Evolutionary conservation across 92 coral and sea anemone species (phyloP).

Genomic region (Pocillopora grandis): DNA sequence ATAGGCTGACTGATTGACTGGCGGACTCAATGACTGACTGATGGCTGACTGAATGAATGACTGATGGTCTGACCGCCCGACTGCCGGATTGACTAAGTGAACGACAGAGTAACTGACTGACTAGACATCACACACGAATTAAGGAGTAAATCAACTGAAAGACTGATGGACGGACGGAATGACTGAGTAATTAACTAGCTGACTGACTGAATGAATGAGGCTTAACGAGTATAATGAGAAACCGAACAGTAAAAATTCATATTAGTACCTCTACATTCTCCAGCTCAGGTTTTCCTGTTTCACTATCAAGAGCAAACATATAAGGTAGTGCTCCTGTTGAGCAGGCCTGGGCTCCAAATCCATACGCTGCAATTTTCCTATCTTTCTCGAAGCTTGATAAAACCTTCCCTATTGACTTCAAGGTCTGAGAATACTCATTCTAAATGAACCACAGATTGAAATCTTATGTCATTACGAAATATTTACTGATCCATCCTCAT

Average conservation of each 20-base stretch:
- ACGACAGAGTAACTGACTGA: no score
- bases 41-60: no score
- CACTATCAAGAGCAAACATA: constrained; percentile 75
- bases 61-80: no score
- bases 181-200: not conserved
- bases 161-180: not conserved
- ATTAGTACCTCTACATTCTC: constrained; percentile 64
- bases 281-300: constrained; percentile 54
- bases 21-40: no score
- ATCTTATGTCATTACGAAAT: not conserved
- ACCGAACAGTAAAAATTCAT: no score
- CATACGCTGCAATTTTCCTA: constrained; percentile 76
- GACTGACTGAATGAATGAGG: not conserved
- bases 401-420: constrained; percentile 74
- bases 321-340: constrained; percentile 56
- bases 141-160: not conserved
- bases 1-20: no score
- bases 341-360: constrained; percentile 82
- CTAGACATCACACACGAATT: no score
- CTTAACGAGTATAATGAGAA: no score
- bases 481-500: not conserved
- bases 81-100: no score
- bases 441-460: constrained; percentile 8
- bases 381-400: constrained; percentile 78
- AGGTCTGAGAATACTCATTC: constrained; percentile 88